A percentile compares a stretch with the other conserved stretches of the same genome.
These are phyloP conservation scores for Timandra comae DNA, from an alignment of 2,888 invertebrate genomes.

Conservation along the genomic window DNA sequence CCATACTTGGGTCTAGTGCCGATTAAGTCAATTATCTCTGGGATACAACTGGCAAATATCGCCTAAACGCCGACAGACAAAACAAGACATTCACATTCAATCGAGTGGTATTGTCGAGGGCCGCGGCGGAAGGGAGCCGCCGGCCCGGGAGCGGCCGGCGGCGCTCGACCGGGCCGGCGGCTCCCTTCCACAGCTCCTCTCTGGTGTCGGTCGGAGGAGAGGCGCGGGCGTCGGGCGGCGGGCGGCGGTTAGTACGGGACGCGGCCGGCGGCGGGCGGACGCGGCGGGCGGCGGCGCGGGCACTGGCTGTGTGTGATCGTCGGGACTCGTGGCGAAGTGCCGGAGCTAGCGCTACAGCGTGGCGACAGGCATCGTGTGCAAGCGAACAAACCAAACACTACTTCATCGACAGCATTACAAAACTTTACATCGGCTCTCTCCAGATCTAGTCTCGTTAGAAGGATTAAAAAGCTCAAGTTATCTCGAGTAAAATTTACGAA, in stretches of 20 bases:
- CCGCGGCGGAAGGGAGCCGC: conserved; percentile 41
- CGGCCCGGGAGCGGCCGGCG: conserved; percentile 25
- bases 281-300: conserved; percentile 47
- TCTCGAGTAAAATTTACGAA: conserved; percentile 74
- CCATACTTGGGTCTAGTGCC: conserved; percentile 99
- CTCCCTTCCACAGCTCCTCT: conserved; percentile 23
- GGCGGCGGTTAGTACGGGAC: too few species aligned
- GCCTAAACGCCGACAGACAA: conserved; percentile 88
- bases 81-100: conserved; percentile 77
- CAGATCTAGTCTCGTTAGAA: conserved; percentile 76
- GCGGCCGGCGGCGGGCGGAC: conserved; percentile 19
- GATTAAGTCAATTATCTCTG: conserved; percentile 99
- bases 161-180: too few species aligned
- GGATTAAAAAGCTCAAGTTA: conserved; percentile 75
- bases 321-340: conserved; percentile 75
- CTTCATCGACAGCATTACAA: conserved; percentile 77
- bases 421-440: conserved; percentile 76
- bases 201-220: conserved; percentile 18
- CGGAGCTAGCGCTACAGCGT: conserved; percentile 78
- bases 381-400: conserved; percentile 78
- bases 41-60: conserved; percentile 99
- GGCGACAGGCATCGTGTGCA: conserved; percentile 78
- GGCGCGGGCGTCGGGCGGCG: conserved; percentile 22
- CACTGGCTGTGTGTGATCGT: conserved; percentile 76
- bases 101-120: conserved; percentile 29